Percentiles rank a stretch among this genome's conserved stretches.
phyloP scores from a whole-genome alignment of 2,113 vertebrate species.

The Herpetotheres cachinnans region DNA sequence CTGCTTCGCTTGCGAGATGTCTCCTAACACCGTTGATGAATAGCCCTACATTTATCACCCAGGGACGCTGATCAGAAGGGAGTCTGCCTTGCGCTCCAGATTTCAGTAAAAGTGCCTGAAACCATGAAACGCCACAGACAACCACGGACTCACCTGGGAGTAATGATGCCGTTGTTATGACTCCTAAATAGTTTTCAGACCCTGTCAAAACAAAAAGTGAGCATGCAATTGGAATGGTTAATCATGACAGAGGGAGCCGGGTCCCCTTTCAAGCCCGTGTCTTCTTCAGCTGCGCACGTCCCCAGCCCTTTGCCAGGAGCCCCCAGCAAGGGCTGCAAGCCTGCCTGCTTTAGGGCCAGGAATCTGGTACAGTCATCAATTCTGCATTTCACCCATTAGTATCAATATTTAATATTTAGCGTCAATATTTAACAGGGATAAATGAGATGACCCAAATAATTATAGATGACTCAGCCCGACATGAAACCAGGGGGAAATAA shows the following conservation, averaged over 20 bases:
- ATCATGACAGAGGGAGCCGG: not conserved
- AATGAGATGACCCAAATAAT: not conserved
- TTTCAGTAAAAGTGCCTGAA: conserved; percentile 30
- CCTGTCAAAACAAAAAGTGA: not conserved
- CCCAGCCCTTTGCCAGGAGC: not conserved
- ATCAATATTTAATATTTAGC: not conserved
- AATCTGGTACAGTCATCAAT: not conserved
- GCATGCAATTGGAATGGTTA: not conserved
- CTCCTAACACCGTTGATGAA: conserved; percentile 2
- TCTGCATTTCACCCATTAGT: not conserved
- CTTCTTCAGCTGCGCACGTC: not conserved
- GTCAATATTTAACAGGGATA: not conserved
- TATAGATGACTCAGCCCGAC: not conserved
- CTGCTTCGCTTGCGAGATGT: not conserved
- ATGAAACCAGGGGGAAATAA: not conserved
- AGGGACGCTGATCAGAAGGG: not conserved
- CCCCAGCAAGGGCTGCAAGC: accelerated
- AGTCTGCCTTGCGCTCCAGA: not conserved
- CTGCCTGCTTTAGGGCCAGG: not conserved
- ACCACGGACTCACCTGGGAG: not conserved
- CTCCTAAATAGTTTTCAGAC: conserved; percentile 1
- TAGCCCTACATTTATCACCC: conserved; percentile 29
- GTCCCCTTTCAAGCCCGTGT: not conserved
- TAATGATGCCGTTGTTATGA: not conserved
- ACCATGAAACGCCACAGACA: not conserved